Evolutionary conservation across 2,113 vertebrate species (phyloP).

Genomic region (Pollimyrus isidori): DNA sequence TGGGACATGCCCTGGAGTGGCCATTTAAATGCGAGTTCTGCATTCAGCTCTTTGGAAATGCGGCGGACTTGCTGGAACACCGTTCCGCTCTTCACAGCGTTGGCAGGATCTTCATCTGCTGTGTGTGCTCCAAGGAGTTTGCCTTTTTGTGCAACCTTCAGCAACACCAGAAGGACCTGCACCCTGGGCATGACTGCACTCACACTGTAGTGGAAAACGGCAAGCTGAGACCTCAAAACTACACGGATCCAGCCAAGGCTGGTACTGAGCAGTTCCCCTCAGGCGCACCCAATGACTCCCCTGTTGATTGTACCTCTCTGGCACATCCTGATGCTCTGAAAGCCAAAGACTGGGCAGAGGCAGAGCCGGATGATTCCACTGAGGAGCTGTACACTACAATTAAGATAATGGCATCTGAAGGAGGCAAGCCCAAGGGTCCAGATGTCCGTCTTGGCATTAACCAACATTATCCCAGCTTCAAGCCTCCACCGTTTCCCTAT

Average conservation of each 20-base stretch:
- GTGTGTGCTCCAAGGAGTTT: conserved; percentile 91
- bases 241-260: conserved; percentile 74
- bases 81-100: conserved; percentile 87
- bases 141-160: conserved; percentile 95
- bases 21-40: conserved; percentile 99
- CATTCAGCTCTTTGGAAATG: conserved; percentile 83
- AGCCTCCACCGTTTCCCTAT: conserved; percentile 94
- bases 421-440: conserved; percentile 80
- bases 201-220: conserved; percentile 83
- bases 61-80: conserved; percentile 74
- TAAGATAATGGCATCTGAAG: conserved; percentile 97
- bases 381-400: conserved; percentile 98
- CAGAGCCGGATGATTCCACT: conserved; percentile 76
- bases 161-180: conserved; percentile 91
- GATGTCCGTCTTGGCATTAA: conserved; percentile 94
- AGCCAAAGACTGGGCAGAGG: conserved; percentile 42
- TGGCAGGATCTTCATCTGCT: conserved; percentile 87
- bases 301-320: conserved; percentile 31
- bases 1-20: conserved; percentile 80
- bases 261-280: conserved; percentile 48
- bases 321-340: conserved; percentile 26
- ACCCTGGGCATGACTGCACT: conserved; percentile 77
- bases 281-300: conserved; percentile 32
- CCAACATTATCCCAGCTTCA: conserved; percentile 97
- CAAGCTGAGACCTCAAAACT: conserved; percentile 91